Conservation (phyloP, 2,888 invertebrate species). For the Anarsia innoxiella region DNA sequence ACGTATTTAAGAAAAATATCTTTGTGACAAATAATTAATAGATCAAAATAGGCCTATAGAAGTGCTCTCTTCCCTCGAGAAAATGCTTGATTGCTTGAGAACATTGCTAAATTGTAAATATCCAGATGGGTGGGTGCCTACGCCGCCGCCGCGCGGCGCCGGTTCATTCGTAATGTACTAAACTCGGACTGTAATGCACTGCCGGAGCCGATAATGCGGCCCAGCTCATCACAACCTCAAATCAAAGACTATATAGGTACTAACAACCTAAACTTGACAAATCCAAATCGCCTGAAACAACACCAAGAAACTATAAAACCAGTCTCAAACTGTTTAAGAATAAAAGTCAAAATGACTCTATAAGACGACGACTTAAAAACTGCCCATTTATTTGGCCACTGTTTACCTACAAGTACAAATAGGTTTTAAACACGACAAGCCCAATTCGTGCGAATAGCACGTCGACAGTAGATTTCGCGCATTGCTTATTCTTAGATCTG, state of each 20-base stretch:
- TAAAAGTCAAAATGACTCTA: no score
- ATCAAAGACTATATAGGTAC: no score
- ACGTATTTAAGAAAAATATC: conserved; percentile 45
- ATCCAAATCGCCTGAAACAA: no score
- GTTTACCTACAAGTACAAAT: not conserved
- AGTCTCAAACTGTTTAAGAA: no score
- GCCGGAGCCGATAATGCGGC: no score
- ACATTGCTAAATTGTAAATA: conserved; percentile 26
- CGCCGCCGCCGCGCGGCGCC: conserved; percentile 9
- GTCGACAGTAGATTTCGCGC: conserved; percentile 13
- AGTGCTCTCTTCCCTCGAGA: conserved; percentile 29
- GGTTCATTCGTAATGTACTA: no score
- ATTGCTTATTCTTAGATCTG: conserved; percentile 19
- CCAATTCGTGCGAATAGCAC: conserved; percentile 7
- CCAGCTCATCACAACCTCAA: no score
- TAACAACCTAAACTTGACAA: no score
- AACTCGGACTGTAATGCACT: no score
- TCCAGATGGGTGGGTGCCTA: conserved; percentile 22
- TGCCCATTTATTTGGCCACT: not conserved
- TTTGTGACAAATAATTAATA: conserved; percentile 31
- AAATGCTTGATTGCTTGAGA: conserved; percentile 32
- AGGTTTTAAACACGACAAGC: conserved; percentile 2
- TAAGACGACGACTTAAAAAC: no score
- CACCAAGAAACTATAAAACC: no score
- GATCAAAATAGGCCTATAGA: conserved; percentile 46